Evolutionary conservation across 2,888 invertebrate species (phyloP).

Genomic region (Terebella lapidaria): DNA sequence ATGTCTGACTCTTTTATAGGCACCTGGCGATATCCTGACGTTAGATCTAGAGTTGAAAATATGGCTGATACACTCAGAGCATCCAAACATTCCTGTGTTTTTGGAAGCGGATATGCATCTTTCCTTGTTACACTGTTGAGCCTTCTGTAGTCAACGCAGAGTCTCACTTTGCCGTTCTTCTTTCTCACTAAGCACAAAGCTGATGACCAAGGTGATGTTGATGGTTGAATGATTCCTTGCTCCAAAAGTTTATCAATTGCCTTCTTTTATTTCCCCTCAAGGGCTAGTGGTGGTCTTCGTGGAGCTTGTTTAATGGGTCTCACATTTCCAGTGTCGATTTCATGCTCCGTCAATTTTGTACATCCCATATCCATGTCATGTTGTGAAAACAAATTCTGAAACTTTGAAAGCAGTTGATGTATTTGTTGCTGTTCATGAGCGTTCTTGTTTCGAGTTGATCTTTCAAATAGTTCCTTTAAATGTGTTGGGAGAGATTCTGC

Average conservation of each 20-base stretch:
- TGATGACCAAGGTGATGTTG: neutral
- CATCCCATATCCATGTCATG: too few relatives aligned
- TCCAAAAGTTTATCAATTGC: neutral
- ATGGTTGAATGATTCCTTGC: neutral
- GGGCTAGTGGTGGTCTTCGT: too few relatives aligned
- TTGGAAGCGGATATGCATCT: constrained; percentile 1
- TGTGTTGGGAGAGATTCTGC: too few relatives aligned
- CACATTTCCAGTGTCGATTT: too few relatives aligned
- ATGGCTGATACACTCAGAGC: neutral
- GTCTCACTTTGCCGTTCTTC: neutral
- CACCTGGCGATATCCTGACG: neutral
- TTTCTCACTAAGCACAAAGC: neutral
- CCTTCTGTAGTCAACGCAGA: constrained; percentile 1
- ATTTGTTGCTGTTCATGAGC: neutral
- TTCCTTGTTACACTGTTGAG: neutral
- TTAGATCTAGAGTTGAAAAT: neutral
- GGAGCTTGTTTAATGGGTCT: too few relatives aligned
- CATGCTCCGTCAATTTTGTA: too few relatives aligned
- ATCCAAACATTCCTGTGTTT: neutral
- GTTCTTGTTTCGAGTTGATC: neutral
- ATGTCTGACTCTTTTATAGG: neutral
- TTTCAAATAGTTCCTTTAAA: neutral
- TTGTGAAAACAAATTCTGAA: too few relatives aligned
- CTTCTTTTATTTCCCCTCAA: neutral
- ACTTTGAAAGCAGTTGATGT: too few relatives aligned